Percentiles rank a stretch among this genome's conserved stretches.
Conservation (phyloP, 2,797 vertebrate genomes). For the Anguilla pacifica region DNA sequence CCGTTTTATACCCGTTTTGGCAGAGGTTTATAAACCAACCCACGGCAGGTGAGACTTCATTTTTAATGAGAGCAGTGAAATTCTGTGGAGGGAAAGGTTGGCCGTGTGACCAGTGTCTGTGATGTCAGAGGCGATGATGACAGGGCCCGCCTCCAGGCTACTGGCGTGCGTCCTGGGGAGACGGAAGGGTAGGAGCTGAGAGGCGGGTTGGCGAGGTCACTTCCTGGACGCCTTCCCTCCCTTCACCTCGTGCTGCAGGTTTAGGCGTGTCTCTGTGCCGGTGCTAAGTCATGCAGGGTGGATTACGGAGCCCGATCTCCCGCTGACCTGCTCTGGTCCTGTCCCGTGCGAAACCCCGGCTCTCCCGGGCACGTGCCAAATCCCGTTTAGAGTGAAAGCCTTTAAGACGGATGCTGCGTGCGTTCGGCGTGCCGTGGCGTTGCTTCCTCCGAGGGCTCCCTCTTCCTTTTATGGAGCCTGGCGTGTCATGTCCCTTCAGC, state of each 20-base stretch:
- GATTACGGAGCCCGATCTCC: neutral
- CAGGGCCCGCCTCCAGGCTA: neutral
- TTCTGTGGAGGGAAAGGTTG: neutral
- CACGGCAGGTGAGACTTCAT: neutral
- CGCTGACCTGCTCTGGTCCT: neutral
- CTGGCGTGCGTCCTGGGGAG: neutral
- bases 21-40: neutral
- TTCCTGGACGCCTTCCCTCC: neutral
- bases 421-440: neutral
- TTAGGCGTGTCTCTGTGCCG: neutral
- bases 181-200: neutral
- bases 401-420: neutral
- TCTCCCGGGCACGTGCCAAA: neutral
- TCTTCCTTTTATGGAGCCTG: neutral
- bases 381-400: neutral
- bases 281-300: neutral
- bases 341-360: neutral
- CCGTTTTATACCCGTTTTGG: neutral
- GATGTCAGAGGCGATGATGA: neutral
- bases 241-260: neutral
- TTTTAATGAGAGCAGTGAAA: neutral
- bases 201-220: neutral
- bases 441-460: neutral
- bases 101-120: neutral
- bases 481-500: neutral